phyloP scores from a whole-genome alignment of 2,113 vertebrate genomes.

The Brachyhypopomus gauderio region DNA sequence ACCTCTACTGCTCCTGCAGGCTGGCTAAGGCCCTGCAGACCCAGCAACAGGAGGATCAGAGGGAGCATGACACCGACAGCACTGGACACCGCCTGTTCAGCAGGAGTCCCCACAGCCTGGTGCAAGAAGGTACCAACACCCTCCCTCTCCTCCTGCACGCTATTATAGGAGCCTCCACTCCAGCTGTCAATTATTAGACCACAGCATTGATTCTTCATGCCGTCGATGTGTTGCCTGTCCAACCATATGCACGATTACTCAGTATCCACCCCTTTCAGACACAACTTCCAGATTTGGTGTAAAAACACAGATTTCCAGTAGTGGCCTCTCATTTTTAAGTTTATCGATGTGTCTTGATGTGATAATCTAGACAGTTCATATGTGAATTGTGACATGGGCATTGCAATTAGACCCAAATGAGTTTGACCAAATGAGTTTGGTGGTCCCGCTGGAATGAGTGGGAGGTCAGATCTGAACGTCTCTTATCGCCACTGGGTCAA shows the following conservation, averaged over 20 bases:
- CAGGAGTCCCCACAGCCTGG: background rate
- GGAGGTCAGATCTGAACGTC: background rate
- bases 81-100: constrained; percentile 8
- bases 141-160: background rate
- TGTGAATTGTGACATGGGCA: background rate
- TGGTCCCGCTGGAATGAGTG: no score
- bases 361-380: background rate
- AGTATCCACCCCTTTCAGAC: background rate
- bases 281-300: background rate
- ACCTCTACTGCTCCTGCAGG: constrained; percentile 48
- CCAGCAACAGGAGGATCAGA: constrained; percentile 45
- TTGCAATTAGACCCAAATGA: background rate
- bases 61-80: constrained; percentile 8
- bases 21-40: constrained; percentile 34
- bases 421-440: no score
- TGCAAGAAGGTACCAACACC: background rate
- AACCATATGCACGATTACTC: background rate
- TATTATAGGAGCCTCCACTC: background rate
- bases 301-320: background rate
- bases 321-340: background rate
- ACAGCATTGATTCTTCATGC: constrained; percentile 31
- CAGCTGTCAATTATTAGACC: constrained; percentile 43
- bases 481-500: background rate
- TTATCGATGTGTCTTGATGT: background rate
- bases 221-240: background rate